These are phyloP conservation scores for Palythoa grandis DNA, from an alignment of 92 coral and sea anemone species.

Conservation along the genomic window DNA sequence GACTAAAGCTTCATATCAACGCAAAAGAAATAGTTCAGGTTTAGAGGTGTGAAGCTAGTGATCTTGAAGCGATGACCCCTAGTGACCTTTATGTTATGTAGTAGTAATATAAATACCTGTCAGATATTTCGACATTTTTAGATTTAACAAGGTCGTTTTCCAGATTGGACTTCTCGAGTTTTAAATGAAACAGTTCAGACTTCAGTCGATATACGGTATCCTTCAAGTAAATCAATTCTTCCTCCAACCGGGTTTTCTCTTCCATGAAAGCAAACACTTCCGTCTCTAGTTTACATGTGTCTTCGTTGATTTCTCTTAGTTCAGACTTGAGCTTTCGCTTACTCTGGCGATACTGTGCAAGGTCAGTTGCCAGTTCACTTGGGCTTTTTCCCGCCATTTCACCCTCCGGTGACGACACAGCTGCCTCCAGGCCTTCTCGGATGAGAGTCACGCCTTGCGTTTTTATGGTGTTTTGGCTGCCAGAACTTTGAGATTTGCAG, in stretches of 20 bases:
- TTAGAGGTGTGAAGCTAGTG: no score
- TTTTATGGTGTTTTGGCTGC: neutral
- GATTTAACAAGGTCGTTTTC: conserved; percentile 74
- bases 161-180: conserved; percentile 79
- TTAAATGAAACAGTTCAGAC: conserved; percentile 82
- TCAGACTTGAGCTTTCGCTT: conserved; percentile 66
- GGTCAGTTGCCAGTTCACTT: conserved; percentile 27
- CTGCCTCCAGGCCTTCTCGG: conserved; percentile 8
- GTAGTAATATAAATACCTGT: conserved; percentile 21
- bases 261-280: conserved; percentile 90
- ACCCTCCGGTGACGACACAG: conserved; percentile 40
- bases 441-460: neutral
- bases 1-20: no score
- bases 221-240: conserved; percentile 75
- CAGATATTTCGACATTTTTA: conserved; percentile 24
- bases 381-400: conserved; percentile 45
- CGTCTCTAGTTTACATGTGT: conserved; percentile 78
- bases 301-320: conserved; percentile 73
- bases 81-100: no score
- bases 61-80: no score
- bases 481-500: conserved; percentile 17
- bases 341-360: conserved; percentile 39
- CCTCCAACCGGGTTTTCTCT: conserved; percentile 84
- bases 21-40: no score
- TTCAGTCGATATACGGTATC: conserved; percentile 75